Evolutionary conservation across 2,797 vertebrate genomes (phyloP), one percentile per base, ranked within the genome.

Genomic region (Microcaecilia unicolor): DNA sequence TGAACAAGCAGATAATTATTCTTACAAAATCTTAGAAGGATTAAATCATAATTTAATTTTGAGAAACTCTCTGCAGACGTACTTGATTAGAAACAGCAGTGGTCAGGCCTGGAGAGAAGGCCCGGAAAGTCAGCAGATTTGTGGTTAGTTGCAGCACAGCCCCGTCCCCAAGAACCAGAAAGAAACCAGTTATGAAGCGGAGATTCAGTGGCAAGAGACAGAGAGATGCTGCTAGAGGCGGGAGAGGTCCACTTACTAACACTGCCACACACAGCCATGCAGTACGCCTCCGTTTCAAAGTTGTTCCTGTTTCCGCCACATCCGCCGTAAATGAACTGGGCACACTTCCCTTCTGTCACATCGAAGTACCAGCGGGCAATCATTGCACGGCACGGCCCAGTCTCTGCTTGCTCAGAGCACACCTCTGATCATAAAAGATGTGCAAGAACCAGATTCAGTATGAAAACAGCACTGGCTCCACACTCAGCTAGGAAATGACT

Each of bases 241-340:
- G 32, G 58, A 50, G 51, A 52, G 45, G 51, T 72, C 69, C 83
- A 97, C 93, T 98, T 96, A 98, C 93, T 80, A 88, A 92, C 83
- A 52, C 88, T 91, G 84, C 89, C 86, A 90, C 94, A 98, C 81
- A 97, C 92, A 42, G 93, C 91, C 81, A 92, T 68, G 89, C 94
- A 98, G 90, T 97, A 97, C 33, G 93, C 90, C 81, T 96, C 84
- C 5, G 93, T 92, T 68, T 92, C 92, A 94, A 98, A 98, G 90
- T 98, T 98, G 92, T 98, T 98, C 74, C 92, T 80, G 89, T 98
- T 97, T 69, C 94, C 93, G 17, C 94, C 93, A 16, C 94, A 98
- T 87, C 94, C 94, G 20, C 94, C 93, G 70, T 93, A 97, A 90
- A 95, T 92, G 88, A 97, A 98, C 51, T 86, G 91, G 26, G 70